Base-by-base conservation (phyloP, 2,888 invertebrate genomes). In the Xylocampa areola region DNA sequence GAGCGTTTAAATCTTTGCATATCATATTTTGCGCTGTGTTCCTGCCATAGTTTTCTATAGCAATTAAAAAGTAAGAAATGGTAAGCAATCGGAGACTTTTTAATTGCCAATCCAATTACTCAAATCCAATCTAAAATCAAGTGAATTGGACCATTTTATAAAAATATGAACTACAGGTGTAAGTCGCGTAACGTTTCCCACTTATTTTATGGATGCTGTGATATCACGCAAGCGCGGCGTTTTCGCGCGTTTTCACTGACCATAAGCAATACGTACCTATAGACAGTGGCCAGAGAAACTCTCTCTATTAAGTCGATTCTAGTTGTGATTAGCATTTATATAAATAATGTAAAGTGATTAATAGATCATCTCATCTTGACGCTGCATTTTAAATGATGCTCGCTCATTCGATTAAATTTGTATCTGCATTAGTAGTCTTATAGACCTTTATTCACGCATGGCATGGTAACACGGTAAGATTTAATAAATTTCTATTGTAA, bases 171-270 rank as follows among this genome's bases (percentile, higher is more conserved):
- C n/a, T 27, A 49, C 17, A 57, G 16, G 48, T 68, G 49, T 50
- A 21, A 66, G 23, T 39, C 13, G 32, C 21, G 25, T 43, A 30
- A 48, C 14, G 27, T 49, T 66, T 65, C 50, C 58, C 59, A 51
- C 57, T 44, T 21, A 8, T 19, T 66, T 27, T 47, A 65, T 49
- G 45, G 50, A 67, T 65, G 41, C 30, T 60, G n/a, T n/a, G n/a
- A n/a, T n/a, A 61, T 67, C 72, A 74, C 72, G 70, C 76, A 67
- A 79, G 51, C 52, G 50, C 47, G 41, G 41, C 48, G 64, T 77
- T 78, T 81, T 79, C 80, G 73, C 81, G 81, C 78, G 76, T 82
- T 84, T 82, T 82, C 81, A 76, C 84, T 79, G 53, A 77, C 80
- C 80, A 81, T 81, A 82, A 76, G 73, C 64, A 55, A 69, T 67